Percentiles rank a stretch among this genome's conserved stretches.
These are phyloP conservation scores for Drymonia ruficornis DNA, from an alignment of 2,888 invertebrate genomes.

Conservation along the genomic window DNA sequence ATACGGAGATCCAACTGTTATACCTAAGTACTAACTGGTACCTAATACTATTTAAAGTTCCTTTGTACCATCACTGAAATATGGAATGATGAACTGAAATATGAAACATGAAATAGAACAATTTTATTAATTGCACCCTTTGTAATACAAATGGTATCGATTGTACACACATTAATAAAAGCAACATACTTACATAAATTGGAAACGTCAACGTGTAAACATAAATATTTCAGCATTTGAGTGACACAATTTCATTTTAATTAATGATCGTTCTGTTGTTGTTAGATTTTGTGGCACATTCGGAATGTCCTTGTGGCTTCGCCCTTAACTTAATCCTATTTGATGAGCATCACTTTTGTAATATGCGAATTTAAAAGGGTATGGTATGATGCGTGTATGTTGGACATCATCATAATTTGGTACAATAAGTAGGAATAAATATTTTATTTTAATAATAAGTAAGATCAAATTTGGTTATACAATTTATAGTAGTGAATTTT, in stretches of 20 bases:
- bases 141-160: not conserved
- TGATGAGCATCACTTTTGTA: conserved; percentile 48
- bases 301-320: conserved; percentile 44
- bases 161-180: conserved; percentile 6
- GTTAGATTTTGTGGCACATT: conserved; percentile 32
- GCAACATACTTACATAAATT: conserved; percentile 5
- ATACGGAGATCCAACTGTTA: no score
- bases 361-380: not conserved
- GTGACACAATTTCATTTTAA: conserved; percentile 25
- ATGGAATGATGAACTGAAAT: not conserved
- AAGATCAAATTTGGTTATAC: no score
- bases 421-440: no score
- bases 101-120: no score
- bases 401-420: no score
- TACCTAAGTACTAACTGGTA: no score
- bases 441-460: no score
- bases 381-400: not conserved
- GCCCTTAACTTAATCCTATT: conserved; percentile 50
- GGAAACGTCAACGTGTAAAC: conserved; percentile 6
- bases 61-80: no score
- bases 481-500: no score
- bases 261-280: conserved; percentile 28
- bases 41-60: no score
- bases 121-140: not conserved
- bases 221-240: conserved; percentile 12